These are phyloP conservation scores for Lamellibrachia satsuma DNA, from an alignment of 2,888 invertebrate genomes.

Conservation along the genomic window DNA sequence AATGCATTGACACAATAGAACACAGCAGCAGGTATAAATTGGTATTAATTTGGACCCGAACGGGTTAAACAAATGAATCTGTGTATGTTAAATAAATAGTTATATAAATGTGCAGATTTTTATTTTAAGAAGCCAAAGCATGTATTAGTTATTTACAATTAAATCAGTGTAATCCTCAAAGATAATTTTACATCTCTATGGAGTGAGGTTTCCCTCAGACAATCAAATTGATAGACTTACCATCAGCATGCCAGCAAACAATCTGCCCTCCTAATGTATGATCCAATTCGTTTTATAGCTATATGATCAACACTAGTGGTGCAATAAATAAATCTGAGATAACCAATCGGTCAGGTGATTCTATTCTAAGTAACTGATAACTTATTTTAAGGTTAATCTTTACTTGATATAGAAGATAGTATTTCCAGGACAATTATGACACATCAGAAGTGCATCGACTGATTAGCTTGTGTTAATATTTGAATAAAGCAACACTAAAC, in stretches of 20 bases:
- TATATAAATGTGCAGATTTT: too few relatives aligned
- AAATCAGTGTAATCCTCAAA: too few relatives aligned
- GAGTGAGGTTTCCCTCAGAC: neutral
- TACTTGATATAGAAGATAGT: neutral
- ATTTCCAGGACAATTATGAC: neutral
- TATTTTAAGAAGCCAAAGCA: too few relatives aligned
- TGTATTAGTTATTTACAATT: too few relatives aligned
- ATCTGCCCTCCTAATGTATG: neutral
- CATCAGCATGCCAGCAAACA: neutral
- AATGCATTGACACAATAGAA: too few relatives aligned
- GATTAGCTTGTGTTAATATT: constrained; percentile 10
- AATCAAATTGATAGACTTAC: neutral
- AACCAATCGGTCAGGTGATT: neutral
- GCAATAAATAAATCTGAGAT: neutral
- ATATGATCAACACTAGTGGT: neutral
- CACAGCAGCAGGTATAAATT: too few relatives aligned
- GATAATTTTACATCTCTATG: too few relatives aligned
- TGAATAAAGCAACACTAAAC: neutral
- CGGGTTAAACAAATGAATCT: too few relatives aligned
- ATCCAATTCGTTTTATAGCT: neutral
- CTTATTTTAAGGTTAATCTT: constrained; percentile 17
- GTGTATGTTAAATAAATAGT: too few relatives aligned
- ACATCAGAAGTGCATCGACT: neutral
- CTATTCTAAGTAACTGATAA: neutral
- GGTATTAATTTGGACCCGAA: too few relatives aligned